A percentile compares a stretch with the other conserved stretches of the same genome.
phyloP scores from a whole-genome alignment of 30 jellyfish, hydroid and myxozoan genomes.

The Catostylus mosaicus region DNA sequence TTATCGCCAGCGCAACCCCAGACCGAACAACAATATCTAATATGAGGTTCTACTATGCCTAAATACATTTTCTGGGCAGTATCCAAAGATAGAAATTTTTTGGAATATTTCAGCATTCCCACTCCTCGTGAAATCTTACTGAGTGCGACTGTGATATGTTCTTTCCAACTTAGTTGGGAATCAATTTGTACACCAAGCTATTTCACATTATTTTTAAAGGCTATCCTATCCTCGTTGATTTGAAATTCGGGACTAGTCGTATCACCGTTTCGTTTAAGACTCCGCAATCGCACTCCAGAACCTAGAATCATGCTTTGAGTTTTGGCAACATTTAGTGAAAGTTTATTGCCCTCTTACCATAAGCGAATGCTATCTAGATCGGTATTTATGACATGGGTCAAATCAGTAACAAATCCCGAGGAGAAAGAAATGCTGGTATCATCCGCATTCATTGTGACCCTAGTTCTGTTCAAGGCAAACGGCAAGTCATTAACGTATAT shows the following conservation, averaged over 20 bases:
- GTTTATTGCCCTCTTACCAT: slow-evolving; percentile 28
- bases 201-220: not conserved
- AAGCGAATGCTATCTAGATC: slow-evolving; percentile 16
- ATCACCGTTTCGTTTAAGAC: not conserved
- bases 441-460: slow-evolving; percentile 40
- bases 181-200: slow-evolving; percentile 31
- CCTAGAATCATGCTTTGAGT: slow-evolving; percentile 28
- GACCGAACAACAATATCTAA: slow-evolving; percentile 21
- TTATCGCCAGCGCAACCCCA: slow-evolving; percentile 32
- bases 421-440: slow-evolving; percentile 26
- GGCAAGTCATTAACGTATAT: slow-evolving; percentile 51
- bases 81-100: not conserved
- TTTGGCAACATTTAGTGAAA: slow-evolving; percentile 24
- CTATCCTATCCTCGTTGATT: slow-evolving; percentile 2
- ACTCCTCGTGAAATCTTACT: slow-evolving; percentile 28
- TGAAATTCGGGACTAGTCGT: slow-evolving; percentile 5
- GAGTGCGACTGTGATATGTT: slow-evolving; percentile 3
- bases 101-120: slow-evolving; percentile 14
- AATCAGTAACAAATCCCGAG: slow-evolving; percentile 19
- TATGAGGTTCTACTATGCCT: not conserved
- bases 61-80: slow-evolving; percentile 7
- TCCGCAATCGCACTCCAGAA: not conserved
- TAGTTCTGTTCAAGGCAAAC: slow-evolving; percentile 33
- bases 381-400: not conserved
- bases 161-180: slow-evolving; percentile 12